Evolutionary conservation across 2,888 invertebrate genomes (phyloP).

Genomic region (Rhagonycha lutea): DNA sequence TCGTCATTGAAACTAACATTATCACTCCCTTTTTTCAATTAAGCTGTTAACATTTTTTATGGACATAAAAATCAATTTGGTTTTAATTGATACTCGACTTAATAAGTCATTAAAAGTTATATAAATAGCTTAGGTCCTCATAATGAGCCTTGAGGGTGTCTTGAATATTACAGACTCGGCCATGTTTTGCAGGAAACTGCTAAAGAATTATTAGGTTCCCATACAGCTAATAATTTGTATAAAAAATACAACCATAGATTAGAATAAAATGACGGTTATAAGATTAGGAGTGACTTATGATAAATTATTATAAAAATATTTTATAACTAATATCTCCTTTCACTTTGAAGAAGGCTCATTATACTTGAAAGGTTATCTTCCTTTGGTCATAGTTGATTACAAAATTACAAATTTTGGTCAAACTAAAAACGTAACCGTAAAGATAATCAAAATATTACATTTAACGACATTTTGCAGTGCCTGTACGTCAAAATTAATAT

Average conservation of each 20-base stretch:
- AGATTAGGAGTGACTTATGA: too few relatives aligned
- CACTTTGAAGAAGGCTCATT: conserved; percentile 1
- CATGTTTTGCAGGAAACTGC: not conserved
- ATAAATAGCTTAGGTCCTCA: not conserved
- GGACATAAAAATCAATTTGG: not conserved
- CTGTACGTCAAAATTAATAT: too few relatives aligned
- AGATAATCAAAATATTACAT: not conserved
- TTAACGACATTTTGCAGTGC: too few relatives aligned
- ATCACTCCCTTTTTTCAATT: not conserved
- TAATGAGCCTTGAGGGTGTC: not conserved
- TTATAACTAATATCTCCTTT: not conserved
- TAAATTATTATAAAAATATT: not conserved
- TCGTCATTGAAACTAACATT: not conserved
- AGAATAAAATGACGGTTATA: too few relatives aligned
- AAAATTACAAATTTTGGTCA: not conserved
- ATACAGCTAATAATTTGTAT: too few relatives aligned
- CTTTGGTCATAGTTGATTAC: not conserved
- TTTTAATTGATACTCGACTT: not conserved
- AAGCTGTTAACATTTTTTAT: not conserved
- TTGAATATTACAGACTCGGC: not conserved
- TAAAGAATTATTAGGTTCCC: not conserved
- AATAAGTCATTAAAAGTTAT: not conserved
- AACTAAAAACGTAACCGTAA: not conserved
- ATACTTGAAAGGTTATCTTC: not conserved
- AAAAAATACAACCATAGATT: too few relatives aligned